Conservation (phyloP, 2,888 invertebrate species). For the Pharmacophagus antenor region DNA sequence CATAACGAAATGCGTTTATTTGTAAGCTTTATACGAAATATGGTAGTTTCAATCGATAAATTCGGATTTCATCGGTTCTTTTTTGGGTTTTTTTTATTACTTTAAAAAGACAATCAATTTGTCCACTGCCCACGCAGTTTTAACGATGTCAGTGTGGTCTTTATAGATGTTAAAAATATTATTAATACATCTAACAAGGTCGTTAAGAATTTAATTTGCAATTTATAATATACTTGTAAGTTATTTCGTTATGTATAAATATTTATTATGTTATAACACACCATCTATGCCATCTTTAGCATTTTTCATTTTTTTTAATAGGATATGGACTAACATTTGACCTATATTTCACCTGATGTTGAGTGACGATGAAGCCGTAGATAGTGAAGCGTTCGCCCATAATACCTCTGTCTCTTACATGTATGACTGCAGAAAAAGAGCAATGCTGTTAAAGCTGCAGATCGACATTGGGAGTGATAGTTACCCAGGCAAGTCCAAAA, state of each 20-base stretch:
- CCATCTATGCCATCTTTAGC: no score
- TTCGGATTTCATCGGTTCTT: conserved; percentile 22
- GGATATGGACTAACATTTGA: no score
- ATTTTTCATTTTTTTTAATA: no score
- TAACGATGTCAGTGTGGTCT: conserved; percentile 3
- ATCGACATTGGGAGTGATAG: no score
- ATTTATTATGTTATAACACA: not conserved
- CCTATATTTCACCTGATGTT: no score
- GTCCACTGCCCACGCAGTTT: conserved; percentile 16
- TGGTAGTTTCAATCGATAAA: conserved; percentile 27
- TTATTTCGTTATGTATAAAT: not conserved
- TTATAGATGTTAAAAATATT: conserved; percentile 1
- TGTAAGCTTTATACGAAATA: conserved; percentile 16
- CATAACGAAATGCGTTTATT: conserved; percentile 4
- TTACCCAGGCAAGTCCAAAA: no score
- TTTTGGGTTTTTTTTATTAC: conserved; percentile 10
- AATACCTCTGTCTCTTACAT: no score
- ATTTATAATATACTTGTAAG: not conserved
- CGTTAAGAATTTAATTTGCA: not conserved
- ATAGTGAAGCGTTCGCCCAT: no score
- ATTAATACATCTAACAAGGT: conserved; percentile 5
- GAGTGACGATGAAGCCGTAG: no score
- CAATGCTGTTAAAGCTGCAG: no score
- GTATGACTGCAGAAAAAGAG: no score
- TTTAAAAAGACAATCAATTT: conserved; percentile 19